phyloP scores from a whole-genome alignment of 1,140 invertebrate species.

The Acromyrmex echinatior region DNA sequence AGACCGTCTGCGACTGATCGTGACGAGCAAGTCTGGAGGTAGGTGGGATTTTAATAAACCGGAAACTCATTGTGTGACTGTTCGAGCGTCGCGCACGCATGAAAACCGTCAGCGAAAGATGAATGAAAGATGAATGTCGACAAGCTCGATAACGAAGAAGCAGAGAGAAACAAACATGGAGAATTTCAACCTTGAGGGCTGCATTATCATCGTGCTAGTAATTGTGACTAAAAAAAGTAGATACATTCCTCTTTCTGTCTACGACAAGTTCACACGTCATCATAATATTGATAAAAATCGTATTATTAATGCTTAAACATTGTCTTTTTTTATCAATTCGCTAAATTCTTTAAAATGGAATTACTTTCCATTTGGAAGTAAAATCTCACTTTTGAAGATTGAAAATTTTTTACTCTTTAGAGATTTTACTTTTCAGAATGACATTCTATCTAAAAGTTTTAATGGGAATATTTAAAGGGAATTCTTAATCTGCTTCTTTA shows the following conservation, averaged over 20 bases:
- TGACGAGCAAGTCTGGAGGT: slow-evolving; percentile 36
- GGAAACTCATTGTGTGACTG: slow-evolving; percentile 74
- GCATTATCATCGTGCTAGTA: slow-evolving; percentile 80
- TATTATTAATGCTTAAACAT: slow-evolving; percentile 28
- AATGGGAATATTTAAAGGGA: no score
- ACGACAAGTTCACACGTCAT: slow-evolving; percentile 62
- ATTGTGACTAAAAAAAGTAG: slow-evolving; percentile 72
- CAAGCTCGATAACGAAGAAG: slow-evolving; percentile 64
- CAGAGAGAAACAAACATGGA: slow-evolving; percentile 47
- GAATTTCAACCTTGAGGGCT: slow-evolving; percentile 66
- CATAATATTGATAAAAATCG: slow-evolving; percentile 64
- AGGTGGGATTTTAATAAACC: slow-evolving; percentile 77
- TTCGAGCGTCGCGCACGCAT: slow-evolving; percentile 36
- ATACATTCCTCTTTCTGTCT: slow-evolving; percentile 55
- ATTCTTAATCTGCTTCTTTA: not conserved
- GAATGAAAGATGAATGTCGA: slow-evolving; percentile 65
- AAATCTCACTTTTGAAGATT: no score
- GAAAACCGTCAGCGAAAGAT: slow-evolving; percentile 38
- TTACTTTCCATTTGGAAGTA: no score
- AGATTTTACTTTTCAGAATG: no score
- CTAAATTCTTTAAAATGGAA: no score
- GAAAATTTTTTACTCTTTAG: no score
- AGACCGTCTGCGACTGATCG: slow-evolving; percentile 55
- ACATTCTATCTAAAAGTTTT: no score
- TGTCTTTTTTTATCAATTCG: not conserved